phyloP scores from a whole-genome alignment of 2,113 vertebrate species.

The Heloderma charlesbogerti region DNA sequence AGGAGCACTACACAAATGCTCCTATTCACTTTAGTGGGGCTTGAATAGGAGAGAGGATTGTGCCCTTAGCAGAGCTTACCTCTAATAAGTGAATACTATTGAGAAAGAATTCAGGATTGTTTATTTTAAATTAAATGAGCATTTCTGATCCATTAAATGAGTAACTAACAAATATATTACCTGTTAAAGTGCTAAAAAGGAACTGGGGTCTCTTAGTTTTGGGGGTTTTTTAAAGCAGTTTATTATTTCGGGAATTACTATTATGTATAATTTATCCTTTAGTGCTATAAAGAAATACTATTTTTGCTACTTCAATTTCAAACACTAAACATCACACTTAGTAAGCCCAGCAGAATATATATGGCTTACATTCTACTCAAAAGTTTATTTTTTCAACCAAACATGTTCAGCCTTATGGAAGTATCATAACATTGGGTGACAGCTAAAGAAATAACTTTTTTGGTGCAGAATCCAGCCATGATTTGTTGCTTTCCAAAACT shows the following conservation, averaged over 20 bases:
- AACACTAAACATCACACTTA: conserved; percentile 47
- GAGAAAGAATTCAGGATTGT: conserved; percentile 29
- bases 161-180: conserved; percentile 29
- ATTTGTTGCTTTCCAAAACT: conserved; percentile 22
- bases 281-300: conserved; percentile 51
- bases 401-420: conserved; percentile 43
- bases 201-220: conserved; percentile 39
- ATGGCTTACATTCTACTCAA: conserved; percentile 47
- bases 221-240: too few relatives aligned
- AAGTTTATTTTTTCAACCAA: conserved; percentile 73
- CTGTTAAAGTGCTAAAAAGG: conserved; percentile 60
- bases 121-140: conserved; percentile 60
- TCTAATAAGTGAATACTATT: conserved; percentile 48
- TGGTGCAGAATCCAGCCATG: conserved; percentile 2
- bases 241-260: conserved; percentile 33
- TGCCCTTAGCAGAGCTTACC: background rate
- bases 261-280: conserved; percentile 50
- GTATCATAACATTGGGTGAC: conserved; percentile 1
- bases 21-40: background rate
- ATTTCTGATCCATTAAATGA: conserved; percentile 43
- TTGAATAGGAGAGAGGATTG: conserved; percentile 7
- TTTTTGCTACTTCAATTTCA: conserved; percentile 54
- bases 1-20: background rate
- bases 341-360: conserved; percentile 43
- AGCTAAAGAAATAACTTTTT: background rate